Evolutionary conservation across 2,113 vertebrate genomes (phyloP), one percentile per base, ranked within the genome.

Genomic region (Rhodinocichla rosea): DNA sequence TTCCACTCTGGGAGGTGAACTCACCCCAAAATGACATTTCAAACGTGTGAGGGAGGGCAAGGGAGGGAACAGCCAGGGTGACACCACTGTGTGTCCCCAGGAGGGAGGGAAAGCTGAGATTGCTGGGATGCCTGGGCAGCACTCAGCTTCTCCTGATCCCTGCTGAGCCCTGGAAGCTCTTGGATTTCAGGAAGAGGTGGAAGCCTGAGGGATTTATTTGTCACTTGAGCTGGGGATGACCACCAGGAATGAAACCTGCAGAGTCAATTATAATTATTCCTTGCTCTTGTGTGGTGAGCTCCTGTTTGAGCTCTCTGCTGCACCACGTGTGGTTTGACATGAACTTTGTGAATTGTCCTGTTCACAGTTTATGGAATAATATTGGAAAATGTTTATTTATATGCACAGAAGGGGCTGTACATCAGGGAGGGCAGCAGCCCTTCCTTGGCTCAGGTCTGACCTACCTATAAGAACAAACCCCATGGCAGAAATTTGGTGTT

Each of bases 171-270:
- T 57, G 62, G 1, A 9, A 68, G 86, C 80, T 97, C 94, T 96
- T 96, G 86, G 78, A 7, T 96, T 96, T 96, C 95, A 95, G 94
- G 92, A 96, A 93, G 94, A 94, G 73, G 83, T 71, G 90, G 88
- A 70, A 88, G 93, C 76, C 88, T 82, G 62, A 62, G 93, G 94
- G 89, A 97, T 97, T 96, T 93, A 95, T 97, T 95, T 95, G 95
- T 92, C 94, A 95, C 93, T 96, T 93, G 96, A 97, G 93, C 93
- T 68, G 35, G 83, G 45, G 90, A 92, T 96, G 95, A 42, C 93
- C 93, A 81, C 65, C 63, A 83, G 90, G 85, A 93, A 59, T 55
- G 92, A 96, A 74, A 94, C 65, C 93, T 96, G 93, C 57, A 13
- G 26, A 97, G 94, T 59, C 75, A 80, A 80, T 96, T 95, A 90